Conservation (phyloP, 1,140 invertebrate genomes). For the Probaryconus sp. region DNA sequence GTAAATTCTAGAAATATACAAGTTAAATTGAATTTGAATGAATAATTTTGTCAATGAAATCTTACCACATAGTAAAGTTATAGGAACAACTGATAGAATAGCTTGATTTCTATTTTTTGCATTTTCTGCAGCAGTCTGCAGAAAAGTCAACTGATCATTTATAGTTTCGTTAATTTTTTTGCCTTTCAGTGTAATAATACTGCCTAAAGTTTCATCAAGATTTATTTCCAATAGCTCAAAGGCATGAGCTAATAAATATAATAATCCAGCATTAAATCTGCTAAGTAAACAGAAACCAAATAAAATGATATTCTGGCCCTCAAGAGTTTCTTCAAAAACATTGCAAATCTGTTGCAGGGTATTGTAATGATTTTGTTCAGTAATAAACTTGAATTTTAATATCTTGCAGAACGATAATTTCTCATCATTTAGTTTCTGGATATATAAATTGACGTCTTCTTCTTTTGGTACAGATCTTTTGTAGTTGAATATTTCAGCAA, state of each 20-base stretch:
- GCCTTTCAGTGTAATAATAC: constrained; percentile 62
- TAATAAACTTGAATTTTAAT: constrained; percentile 66
- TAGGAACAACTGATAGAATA: constrained; percentile 68
- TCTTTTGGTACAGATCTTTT: constrained; percentile 49
- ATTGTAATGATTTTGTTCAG: constrained; percentile 48
- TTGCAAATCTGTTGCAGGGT: constrained; percentile 61
- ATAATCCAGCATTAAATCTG: constrained; percentile 73
- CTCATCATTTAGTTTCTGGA: constrained; percentile 14
- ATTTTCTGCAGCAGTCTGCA: constrained; percentile 45
- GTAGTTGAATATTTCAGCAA: constrained; percentile 27
- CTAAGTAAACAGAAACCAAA: constrained; percentile 73
- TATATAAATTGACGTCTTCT: constrained; percentile 40
- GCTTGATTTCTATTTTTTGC: constrained; percentile 34
- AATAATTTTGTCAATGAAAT: constrained; percentile 21
- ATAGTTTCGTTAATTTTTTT: constrained; percentile 38
- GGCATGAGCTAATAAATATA: constrained; percentile 68
- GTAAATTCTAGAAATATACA: too few relatives aligned
- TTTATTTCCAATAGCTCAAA: constrained; percentile 69
- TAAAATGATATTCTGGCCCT: constrained; percentile 66
- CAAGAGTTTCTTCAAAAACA: constrained; percentile 46
- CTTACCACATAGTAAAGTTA: constrained; percentile 72
- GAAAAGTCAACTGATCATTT: constrained; percentile 56
- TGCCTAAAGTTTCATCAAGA: constrained; percentile 62
- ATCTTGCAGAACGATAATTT: constrained; percentile 33
- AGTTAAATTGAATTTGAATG: neutral